phyloP scores from a whole-genome alignment of 2,113 vertebrate genomes.

The Melanerpes formicivorus region DNA sequence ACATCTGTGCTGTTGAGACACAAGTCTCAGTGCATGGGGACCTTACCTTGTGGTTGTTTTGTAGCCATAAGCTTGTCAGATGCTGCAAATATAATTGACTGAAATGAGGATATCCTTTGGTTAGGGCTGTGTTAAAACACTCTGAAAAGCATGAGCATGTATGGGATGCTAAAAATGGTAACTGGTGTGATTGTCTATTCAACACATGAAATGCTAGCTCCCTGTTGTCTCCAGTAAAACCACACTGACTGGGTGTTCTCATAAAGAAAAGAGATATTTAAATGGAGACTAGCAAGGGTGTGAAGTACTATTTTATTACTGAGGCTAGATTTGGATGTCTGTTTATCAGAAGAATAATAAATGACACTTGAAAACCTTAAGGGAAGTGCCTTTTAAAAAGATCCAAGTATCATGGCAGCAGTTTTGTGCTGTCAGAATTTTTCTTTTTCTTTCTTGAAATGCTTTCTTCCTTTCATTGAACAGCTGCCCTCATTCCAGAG shows the following conservation, averaged over 20 bases:
- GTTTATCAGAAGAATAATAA: neutral
- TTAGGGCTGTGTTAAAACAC: neutral
- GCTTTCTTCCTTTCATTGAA: neutral
- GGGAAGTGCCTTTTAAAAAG: neutral
- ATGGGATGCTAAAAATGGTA: neutral
- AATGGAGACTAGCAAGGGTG: neutral
- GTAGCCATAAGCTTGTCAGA: neutral
- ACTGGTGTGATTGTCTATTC: neutral
- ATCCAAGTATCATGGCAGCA: neutral
- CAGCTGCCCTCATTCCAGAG: neutral
- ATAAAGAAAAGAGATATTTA: neutral
- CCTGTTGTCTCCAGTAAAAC: neutral
- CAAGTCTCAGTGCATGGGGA: neutral
- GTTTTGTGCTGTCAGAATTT: neutral
- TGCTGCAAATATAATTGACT: neutral
- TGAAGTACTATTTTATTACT: neutral
- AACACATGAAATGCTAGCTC: neutral
- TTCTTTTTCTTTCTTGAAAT: neutral
- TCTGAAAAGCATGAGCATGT: accelerated
- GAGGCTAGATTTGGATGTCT: neutral
- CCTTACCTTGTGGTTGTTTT: neutral
- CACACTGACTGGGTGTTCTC: neutral
- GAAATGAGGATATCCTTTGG: neutral
- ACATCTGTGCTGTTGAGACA: accelerated
- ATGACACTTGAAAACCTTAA: neutral